Conservation (phyloP, 92 coral and sea anemone genomes). For the Micromussa lordhowensis region DNA sequence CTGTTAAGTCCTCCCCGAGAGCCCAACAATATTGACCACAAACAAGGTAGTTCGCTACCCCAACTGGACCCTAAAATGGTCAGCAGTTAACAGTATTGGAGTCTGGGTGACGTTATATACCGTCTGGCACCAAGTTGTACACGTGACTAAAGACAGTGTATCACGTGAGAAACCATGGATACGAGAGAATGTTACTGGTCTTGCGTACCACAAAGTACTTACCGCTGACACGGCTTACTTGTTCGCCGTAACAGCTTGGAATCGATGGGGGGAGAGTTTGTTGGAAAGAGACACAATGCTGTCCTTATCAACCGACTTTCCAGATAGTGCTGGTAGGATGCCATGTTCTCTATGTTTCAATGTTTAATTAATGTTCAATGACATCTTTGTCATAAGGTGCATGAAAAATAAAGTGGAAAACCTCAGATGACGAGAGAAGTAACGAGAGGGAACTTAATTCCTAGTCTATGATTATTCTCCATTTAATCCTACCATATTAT, state of each 20-base stretch:
- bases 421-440: too few relatives aligned
- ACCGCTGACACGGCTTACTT: constrained; percentile 1
- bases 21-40: constrained; percentile 33
- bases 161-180: constrained; percentile 11
- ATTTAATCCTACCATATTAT: too few relatives aligned
- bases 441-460: too few relatives aligned
- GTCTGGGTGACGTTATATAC: constrained; percentile 6
- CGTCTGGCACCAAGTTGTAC: constrained; percentile 16
- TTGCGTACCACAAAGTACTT: constrained; percentile 2
- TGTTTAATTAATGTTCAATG: too few relatives aligned
- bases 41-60: background rate
- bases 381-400: too few relatives aligned
- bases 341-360: background rate
- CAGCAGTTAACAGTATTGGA: constrained; percentile 24
- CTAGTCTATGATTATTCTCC: too few relatives aligned
- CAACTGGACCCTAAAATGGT: constrained; percentile 40
- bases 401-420: too few relatives aligned
- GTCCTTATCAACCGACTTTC: constrained; percentile 5
- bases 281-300: constrained; percentile 4
- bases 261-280: constrained; percentile 44
- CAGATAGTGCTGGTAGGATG: background rate
- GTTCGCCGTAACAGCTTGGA: constrained; percentile 50
- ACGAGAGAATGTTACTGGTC: constrained; percentile 24
- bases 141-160: background rate
- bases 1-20: constrained; percentile 28